These are phyloP conservation scores for Cheilosia soror DNA, from an alignment of 2,888 invertebrate genomes.

Conservation along the genomic window DNA sequence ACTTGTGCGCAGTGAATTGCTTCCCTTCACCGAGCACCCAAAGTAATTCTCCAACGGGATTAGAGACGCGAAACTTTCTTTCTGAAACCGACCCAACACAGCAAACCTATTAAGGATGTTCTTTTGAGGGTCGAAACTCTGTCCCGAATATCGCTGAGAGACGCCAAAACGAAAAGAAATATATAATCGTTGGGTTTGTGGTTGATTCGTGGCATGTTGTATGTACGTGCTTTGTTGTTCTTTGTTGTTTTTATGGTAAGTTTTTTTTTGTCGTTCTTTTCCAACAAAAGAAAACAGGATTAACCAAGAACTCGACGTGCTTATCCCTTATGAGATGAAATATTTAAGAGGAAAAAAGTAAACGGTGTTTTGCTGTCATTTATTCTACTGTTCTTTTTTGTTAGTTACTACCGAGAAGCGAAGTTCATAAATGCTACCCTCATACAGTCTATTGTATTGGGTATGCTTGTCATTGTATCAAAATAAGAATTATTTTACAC, in stretches of 20 bases:
- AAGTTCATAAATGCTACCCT: slow-evolving; percentile 7
- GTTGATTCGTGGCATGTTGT: slow-evolving; percentile 58
- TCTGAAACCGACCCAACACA: slow-evolving; percentile 22
- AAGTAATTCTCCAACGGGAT: slow-evolving; percentile 35
- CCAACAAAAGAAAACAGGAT: slow-evolving; percentile 56
- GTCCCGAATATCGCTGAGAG: slow-evolving; percentile 2
- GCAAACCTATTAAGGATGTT: slow-evolving; percentile 26
- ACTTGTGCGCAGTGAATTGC: slow-evolving; percentile 22
- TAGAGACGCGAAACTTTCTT: slow-evolving; percentile 28
- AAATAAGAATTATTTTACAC: neutral
- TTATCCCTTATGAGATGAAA: slow-evolving; percentile 56
- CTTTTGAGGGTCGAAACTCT: slow-evolving; percentile 14
- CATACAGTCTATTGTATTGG: neutral
- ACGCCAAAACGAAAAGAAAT: slow-evolving; percentile 22
- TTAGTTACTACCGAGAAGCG: neutral
- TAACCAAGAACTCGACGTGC: slow-evolving; percentile 44
- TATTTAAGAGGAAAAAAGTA: slow-evolving; percentile 44
- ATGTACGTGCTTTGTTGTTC: slow-evolving; percentile 61
- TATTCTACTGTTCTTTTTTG: neutral
- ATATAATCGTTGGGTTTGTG: slow-evolving; percentile 52
- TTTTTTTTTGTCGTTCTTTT: slow-evolving; percentile 3
- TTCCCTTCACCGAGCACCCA: slow-evolving; percentile 12
- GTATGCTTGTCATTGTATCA: neutral
- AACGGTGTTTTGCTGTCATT: slow-evolving; percentile 29
- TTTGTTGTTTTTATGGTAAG: slow-evolving; percentile 17